Evolutionary conservation across 2,797 vertebrate genomes (phyloP).

Genomic region (Cyprinella venusta): DNA sequence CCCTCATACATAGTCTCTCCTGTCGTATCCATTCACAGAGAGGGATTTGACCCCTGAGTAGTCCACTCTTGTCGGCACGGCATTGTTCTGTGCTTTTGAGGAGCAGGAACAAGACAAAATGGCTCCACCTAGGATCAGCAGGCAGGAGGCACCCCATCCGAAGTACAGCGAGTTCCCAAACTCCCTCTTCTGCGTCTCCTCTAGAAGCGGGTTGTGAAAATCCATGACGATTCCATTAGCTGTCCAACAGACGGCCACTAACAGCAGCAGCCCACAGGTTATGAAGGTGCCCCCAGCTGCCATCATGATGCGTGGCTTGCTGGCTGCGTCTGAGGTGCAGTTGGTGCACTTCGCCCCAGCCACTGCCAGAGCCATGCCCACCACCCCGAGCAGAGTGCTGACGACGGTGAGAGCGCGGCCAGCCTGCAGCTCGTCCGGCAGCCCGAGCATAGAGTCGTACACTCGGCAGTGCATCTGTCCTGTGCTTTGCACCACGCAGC

Average conservation of each 20-base stretch:
- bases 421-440: constrained; percentile 77
- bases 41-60: constrained; percentile 73
- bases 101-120: constrained; percentile 81
- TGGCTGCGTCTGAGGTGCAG: constrained; percentile 74
- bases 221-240: constrained; percentile 78
- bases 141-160: constrained; percentile 81
- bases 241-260: constrained; percentile 81
- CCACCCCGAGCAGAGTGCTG: constrained; percentile 73
- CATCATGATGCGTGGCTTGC: constrained; percentile 76
- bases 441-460: constrained; percentile 82
- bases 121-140: constrained; percentile 78
- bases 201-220: constrained; percentile 80
- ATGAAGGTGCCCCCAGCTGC: constrained; percentile 71
- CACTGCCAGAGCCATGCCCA: constrained; percentile 74
- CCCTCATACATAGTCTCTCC: constrained; percentile 78
- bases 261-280: constrained; percentile 74
- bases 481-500: constrained; percentile 84
- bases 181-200: constrained; percentile 82
- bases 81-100: constrained; percentile 37
- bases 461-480: constrained; percentile 85
- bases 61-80: constrained; percentile 58
- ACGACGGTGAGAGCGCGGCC: constrained; percentile 78
- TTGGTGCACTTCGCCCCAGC: constrained; percentile 83
- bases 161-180: constrained; percentile 84
- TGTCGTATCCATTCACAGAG: constrained; percentile 70